Conservation (phyloP, 2,888 invertebrate genomes). For the Drosophila demipolita region DNA sequence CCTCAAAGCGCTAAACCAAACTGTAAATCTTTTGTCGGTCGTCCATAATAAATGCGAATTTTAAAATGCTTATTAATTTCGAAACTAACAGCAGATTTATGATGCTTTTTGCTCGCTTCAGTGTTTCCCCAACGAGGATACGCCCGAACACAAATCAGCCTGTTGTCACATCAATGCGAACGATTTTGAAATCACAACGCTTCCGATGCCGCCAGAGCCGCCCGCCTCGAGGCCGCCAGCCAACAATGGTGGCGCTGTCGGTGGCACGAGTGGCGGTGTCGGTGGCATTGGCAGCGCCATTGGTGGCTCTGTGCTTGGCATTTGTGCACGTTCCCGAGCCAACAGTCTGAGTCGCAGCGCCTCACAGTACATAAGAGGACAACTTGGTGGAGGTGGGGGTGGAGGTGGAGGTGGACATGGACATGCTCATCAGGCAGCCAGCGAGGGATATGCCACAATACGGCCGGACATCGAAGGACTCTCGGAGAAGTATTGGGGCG, state of each 20-base stretch:
- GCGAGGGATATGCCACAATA: conserved; percentile 65
- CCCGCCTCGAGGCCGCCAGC: conserved; percentile 83
- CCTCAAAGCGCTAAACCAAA: not conserved
- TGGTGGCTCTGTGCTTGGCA: conserved; percentile 80
- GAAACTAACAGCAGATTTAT: conserved; percentile 55
- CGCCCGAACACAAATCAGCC: conserved; percentile 84
- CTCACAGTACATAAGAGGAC: conserved; percentile 77
- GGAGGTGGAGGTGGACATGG: not conserved
- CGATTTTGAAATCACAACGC: conserved; percentile 84
- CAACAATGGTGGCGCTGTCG: conserved; percentile 41
- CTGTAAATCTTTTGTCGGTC: not conserved
- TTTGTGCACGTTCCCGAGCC: conserved; percentile 79
- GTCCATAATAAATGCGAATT: conserved; percentile 24
- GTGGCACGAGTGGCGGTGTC: conserved; percentile 19
- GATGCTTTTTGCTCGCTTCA: conserved; percentile 50
- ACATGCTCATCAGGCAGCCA: conserved; percentile 45
- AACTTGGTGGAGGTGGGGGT: conserved; percentile 51
- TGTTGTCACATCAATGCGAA: conserved; percentile 83
- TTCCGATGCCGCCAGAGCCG: conserved; percentile 85
- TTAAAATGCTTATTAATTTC: conserved; percentile 69
- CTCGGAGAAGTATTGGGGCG: conserved; percentile 91
- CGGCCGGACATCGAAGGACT: conserved; percentile 88
- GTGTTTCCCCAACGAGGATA: conserved; percentile 84
- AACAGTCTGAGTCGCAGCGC: conserved; percentile 81
- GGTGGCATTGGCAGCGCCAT: conserved; percentile 63